These are phyloP conservation scores for Pilophorus perplexus DNA, from an alignment of 2,888 invertebrate genomes.

Conservation along the genomic window DNA sequence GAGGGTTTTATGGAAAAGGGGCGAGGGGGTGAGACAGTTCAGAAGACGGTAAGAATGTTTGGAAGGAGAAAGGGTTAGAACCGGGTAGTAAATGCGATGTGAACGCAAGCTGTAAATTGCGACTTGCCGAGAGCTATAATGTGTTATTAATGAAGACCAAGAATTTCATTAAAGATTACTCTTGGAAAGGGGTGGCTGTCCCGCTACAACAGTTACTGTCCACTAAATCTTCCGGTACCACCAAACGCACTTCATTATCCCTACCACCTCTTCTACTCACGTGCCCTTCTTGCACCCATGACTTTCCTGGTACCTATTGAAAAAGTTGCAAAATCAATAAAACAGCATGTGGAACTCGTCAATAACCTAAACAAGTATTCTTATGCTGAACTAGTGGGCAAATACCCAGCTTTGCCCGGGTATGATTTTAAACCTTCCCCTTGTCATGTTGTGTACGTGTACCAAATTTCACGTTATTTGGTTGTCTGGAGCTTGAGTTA, in stretches of 20 bases:
- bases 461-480: no score
- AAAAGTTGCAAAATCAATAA: no score
- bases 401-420: no score
- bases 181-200: conserved; percentile 38
- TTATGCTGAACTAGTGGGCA: no score
- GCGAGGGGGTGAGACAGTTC: neutral
- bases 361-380: no score
- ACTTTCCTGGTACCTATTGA: neutral
- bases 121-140: conserved; percentile 48
- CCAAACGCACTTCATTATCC: conserved; percentile 45
- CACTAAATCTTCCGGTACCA: conserved; percentile 47
- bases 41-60: conserved; percentile 28
- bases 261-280: neutral
- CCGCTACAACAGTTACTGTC: conserved; percentile 47
- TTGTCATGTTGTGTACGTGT: no score
- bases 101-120: conserved; percentile 47
- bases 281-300: neutral
- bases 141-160: conserved; percentile 50
- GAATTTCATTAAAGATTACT: conserved; percentile 50
- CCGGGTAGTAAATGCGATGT: conserved; percentile 44
- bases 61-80: conserved; percentile 34
- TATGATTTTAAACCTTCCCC: no score
- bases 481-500: no score
- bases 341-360: no score
- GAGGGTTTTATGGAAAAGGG: conserved; percentile 1